Evolutionary conservation across 1,140 invertebrate species (phyloP).

Genomic region (Theocolax elegans): DNA sequence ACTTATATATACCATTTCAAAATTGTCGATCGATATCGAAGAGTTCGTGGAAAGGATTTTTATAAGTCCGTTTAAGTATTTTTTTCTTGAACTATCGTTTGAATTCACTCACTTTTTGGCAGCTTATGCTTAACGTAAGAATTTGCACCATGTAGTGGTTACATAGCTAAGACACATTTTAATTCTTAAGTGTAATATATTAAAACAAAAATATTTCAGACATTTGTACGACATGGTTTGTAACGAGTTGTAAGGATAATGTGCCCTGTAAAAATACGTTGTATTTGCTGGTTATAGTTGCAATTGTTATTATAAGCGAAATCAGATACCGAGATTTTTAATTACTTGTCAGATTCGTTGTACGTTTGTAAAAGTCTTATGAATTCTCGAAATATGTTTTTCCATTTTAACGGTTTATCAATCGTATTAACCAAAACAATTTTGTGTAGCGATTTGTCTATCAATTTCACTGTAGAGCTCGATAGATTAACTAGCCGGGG

Average conservation of each 20-base stretch:
- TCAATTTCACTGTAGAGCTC: conserved; percentile 5
- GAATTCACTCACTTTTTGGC: too few species aligned
- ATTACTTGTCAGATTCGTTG: conserved; percentile 8
- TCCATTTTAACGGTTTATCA: conserved; percentile 24
- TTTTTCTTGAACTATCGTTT: too few species aligned
- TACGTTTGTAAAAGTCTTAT: conserved; percentile 33
- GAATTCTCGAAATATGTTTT: too few species aligned
- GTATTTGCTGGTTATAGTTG: conserved; percentile 1
- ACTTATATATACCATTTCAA: too few species aligned
- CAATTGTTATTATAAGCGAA: background rate
- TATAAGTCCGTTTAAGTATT: too few species aligned
- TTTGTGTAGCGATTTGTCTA: too few species aligned
- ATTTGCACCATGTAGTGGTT: too few species aligned
- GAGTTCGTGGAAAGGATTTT: too few species aligned
- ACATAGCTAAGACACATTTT: conserved; percentile 11
- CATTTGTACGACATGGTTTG: conserved; percentile 26
- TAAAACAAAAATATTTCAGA: too few species aligned
- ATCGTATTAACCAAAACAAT: conserved; percentile 31
- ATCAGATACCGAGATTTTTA: background rate
- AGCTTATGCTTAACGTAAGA: background rate
- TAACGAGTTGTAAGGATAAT: conserved; percentile 12
- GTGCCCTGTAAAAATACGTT: background rate
- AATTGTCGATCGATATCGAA: too few species aligned
- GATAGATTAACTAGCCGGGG: background rate
- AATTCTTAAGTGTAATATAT: background rate